Conservation (phyloP, 2,888 invertebrate species). For the Eupsilia transversa region DNA sequence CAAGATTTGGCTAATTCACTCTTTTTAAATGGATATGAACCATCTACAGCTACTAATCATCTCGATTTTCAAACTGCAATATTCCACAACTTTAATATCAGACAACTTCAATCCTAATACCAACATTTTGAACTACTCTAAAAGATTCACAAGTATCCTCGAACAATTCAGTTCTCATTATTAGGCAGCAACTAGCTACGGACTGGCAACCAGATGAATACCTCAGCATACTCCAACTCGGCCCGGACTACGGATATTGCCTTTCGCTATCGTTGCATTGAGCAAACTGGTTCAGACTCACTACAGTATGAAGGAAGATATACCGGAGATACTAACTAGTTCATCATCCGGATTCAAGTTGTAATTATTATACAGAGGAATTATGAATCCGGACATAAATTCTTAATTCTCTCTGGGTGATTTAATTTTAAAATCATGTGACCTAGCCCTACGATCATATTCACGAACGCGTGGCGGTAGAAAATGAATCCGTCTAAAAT, state of each 20-base stretch:
- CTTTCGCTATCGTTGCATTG: slow-evolving; percentile 9
- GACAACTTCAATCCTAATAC: background rate
- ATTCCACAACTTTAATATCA: too few species aligned
- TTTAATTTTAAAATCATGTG: background rate
- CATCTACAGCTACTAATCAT: background rate
- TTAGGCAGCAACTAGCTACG: background rate
- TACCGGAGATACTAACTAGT: slow-evolving; percentile 5
- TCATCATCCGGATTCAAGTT: background rate
- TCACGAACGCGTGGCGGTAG: background rate
- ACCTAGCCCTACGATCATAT: background rate
- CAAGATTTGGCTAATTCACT: background rate
- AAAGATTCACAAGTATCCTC: slow-evolving; percentile 6
- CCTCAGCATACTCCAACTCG: slow-evolving; percentile 5
- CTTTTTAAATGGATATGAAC: background rate
- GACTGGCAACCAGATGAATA: slow-evolving; percentile 2
- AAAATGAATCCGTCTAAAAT: background rate
- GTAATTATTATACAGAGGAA: background rate
- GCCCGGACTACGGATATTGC: slow-evolving; percentile 15
- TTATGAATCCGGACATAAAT: background rate
- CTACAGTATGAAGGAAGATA: background rate
- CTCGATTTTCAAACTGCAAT: background rate
- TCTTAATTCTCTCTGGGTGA: background rate
- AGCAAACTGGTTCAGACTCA: slow-evolving; percentile 2
- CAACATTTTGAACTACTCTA: background rate
- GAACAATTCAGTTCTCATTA: slow-evolving; percentile 15